phyloP scores from a whole-genome alignment of 35 echinoderm and acorn worm genomes.

The Anneissia japonica region DNA sequence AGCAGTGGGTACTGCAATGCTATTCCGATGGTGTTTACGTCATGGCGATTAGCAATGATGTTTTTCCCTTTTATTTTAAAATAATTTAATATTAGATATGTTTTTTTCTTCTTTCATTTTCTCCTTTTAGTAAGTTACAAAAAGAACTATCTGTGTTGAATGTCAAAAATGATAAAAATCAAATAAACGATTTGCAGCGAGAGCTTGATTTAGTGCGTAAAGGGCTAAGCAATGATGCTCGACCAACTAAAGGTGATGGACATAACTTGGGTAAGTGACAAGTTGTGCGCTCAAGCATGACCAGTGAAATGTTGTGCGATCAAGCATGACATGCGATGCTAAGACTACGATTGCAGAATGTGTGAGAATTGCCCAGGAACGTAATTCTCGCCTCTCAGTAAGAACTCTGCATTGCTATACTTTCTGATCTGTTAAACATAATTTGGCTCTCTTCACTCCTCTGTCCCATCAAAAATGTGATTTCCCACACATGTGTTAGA shows the following conservation, averaged over 20 bases:
- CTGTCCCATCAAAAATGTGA: too few species aligned
- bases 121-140: neutral
- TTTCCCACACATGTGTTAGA: too few species aligned
- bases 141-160: neutral
- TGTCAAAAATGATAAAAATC: neutral
- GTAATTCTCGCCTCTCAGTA: neutral
- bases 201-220: neutral
- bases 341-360: neutral
- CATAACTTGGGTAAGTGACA: neutral
- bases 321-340: neutral
- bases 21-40: too few species aligned
- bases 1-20: too few species aligned
- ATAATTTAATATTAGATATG: too few species aligned
- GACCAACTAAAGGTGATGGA: neutral
- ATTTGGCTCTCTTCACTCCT: too few species aligned
- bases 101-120: neutral
- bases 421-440: too few species aligned
- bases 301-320: neutral
- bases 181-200: neutral
- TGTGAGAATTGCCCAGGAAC: neutral
- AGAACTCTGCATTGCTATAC: too few species aligned
- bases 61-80: too few species aligned
- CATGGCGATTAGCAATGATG: too few species aligned
- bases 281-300: neutral
- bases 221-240: neutral